Percentiles rank a stretch among this genome's conserved stretches.
These are phyloP conservation scores for Drosophila pullipes DNA, from an alignment of 2,888 invertebrate species.

Conservation along the genomic window DNA sequence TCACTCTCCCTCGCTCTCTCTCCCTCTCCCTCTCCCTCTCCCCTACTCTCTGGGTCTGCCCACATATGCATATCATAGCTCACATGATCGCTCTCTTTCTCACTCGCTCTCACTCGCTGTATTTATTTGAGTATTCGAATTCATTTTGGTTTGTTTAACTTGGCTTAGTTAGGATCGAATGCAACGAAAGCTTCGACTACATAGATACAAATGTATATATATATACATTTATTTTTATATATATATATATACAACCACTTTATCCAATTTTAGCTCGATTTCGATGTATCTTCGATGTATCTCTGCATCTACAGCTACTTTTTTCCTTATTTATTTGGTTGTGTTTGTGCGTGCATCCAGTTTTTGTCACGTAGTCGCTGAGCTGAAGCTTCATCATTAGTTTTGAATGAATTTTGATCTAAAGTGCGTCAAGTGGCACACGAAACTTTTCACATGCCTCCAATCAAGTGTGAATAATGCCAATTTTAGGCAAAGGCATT, in stretches of 20 bases:
- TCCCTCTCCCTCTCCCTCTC: slow-evolving; percentile 20
- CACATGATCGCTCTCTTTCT: slow-evolving; percentile 19
- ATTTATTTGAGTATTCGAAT: slow-evolving; percentile 70
- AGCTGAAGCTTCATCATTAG: slow-evolving; percentile 7
- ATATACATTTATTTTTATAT: slow-evolving; percentile 2
- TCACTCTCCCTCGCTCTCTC: background rate
- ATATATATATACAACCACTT: background rate
- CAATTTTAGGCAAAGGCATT: slow-evolving; percentile 64
- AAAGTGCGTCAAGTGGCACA: slow-evolving; percentile 16
- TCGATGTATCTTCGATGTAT: slow-evolving; percentile 9
- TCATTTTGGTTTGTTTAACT: slow-evolving; percentile 58
- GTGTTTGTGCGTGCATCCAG: slow-evolving; percentile 17
- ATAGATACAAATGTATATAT: background rate
- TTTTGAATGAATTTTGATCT: slow-evolving; percentile 71
- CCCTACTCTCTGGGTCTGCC: slow-evolving; percentile 23
- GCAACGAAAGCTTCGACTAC: slow-evolving; percentile 55
- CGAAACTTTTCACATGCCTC: slow-evolving; percentile 71
- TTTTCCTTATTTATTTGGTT: background rate
- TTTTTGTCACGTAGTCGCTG: slow-evolving; percentile 67
- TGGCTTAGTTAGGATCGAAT: slow-evolving; percentile 45
- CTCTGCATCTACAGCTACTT: slow-evolving; percentile 13
- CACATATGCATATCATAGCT: slow-evolving; percentile 36
- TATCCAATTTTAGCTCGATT: slow-evolving; percentile 14
- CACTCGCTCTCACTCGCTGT: slow-evolving; percentile 29
- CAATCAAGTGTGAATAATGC: slow-evolving; percentile 79